These are phyloP conservation scores for Daubentonia madagascariensis DNA, from an alignment of 2,113 vertebrate species.

Conservation along the genomic window DNA sequence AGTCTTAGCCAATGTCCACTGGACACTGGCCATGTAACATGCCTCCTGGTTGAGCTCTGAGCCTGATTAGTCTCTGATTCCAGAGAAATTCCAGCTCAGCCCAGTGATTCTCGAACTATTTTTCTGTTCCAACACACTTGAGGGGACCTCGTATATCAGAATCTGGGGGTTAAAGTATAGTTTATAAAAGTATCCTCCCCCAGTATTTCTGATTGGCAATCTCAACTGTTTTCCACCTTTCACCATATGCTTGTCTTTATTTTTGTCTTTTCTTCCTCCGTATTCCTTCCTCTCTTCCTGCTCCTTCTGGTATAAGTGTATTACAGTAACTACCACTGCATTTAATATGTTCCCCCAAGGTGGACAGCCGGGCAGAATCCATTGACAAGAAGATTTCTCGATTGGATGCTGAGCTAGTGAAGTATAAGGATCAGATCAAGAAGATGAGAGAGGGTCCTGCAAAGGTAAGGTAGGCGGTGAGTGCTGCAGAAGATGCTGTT, in stretches of 20 bases:
- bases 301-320: not conserved
- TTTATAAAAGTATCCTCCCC: not conserved
- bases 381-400: conserved; percentile 96
- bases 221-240: not conserved
- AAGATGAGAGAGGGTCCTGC: conserved; percentile 99
- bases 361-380: conserved; percentile 95
- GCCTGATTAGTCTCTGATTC: not conserved
- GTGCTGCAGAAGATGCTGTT: conserved; percentile 1
- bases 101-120: not conserved
- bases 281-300: not conserved
- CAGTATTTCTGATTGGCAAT: not conserved
- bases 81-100: not conserved
- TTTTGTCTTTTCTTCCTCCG: not conserved
- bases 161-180: not conserved
- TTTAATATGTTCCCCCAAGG: conserved; percentile 82
- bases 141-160: not conserved
- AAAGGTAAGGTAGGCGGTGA: conserved; percentile 86
- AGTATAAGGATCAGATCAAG: conserved; percentile 99
- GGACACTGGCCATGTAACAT: not conserved
- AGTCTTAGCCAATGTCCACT: not conserved
- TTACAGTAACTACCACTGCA: conserved; percentile 11
- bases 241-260: not conserved
- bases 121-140: not conserved
- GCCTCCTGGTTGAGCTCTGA: not conserved
- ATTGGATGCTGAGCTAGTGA: conserved; percentile 94